A percentile compares a stretch with the other conserved stretches of the same genome.
phyloP scores from a whole-genome alignment of 2,113 vertebrate species.

The Madoqua kirkii region DNA sequence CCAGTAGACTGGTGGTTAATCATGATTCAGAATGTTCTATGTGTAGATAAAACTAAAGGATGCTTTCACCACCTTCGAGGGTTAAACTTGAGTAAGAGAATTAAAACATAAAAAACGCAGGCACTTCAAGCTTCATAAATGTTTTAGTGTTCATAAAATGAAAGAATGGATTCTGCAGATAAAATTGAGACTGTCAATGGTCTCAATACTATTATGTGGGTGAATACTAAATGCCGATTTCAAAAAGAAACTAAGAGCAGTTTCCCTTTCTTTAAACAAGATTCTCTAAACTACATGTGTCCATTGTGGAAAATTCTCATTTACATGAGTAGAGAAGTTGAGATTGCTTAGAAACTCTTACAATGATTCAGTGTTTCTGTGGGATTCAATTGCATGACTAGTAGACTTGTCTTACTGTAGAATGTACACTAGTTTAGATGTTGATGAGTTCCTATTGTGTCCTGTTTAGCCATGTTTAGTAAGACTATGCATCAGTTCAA shows the following conservation, averaged over 20 bases:
- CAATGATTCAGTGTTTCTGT: not conserved
- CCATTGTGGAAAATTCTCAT: not conserved
- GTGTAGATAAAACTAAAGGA: not conserved
- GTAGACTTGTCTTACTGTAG: not conserved
- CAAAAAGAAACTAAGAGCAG: not conserved
- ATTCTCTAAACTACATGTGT: not conserved
- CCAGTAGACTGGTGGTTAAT: not conserved
- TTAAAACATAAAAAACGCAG: not conserved
- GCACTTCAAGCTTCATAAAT: constrained; percentile 11
- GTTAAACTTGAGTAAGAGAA: not conserved
- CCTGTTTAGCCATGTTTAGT: not conserved
- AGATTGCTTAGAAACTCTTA: not conserved
- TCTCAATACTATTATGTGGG: not conserved
- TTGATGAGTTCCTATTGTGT: not conserved
- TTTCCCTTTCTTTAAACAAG: not conserved
- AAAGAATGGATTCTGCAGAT: not conserved
- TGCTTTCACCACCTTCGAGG: not conserved
- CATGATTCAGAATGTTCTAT: constrained; percentile 1
- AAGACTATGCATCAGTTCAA: not conserved
- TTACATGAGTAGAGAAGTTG: not conserved
- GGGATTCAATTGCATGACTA: not conserved
- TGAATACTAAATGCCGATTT: constrained; percentile 1
- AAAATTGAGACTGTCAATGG: not conserved
- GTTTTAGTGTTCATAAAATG: constrained; percentile 8
- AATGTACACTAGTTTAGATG: not conserved